Base-by-base conservation (phyloP, 2,797 vertebrate genomes). In the Sus cebifrons region DNA sequence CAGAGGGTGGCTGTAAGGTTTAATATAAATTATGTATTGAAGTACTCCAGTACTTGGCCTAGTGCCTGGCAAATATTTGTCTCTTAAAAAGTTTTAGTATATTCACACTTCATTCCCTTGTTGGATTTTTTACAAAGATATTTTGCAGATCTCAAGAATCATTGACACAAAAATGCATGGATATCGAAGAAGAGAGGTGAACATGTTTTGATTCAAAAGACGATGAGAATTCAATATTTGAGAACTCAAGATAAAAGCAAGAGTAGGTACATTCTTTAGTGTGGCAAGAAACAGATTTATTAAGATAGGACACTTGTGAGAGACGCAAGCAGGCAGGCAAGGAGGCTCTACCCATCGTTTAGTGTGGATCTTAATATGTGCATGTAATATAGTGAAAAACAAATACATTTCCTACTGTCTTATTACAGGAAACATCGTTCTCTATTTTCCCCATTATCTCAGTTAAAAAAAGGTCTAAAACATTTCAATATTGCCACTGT, bases 191-290 rank as follows among this genome's bases (percentile, higher is more conserved):
- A 71, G 16, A 16, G 8, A 91, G 32, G 79, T 5, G 4, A 27
- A 44, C 40, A 85, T 85, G n/a, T 91, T 79, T 91, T 77, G 71
- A 68, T 62, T 60, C 36, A 83, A 77, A 84, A 68, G 18, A 74
- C 15, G 10, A 52, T 36, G 36, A 54, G 64, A 71, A 79, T 56
- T 16, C 58, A 21, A 49, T 65, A 8, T 78, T 77, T 73, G 54
- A 71, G 32, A 90, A 70, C 29, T 86, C 14, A 40, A 64, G 15
- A 70, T 54, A n/a, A 44, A 27, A 70, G 6, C 8, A 58, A 75
- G 3, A 70, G n/a, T 16, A 56, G 25, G 36, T 11, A 70, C 11
- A 6, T 49, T 10, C 44, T 49, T 49, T 78, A 78, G 85, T 44
- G 25, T 85, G 54, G 44, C 44, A 49, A 49, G 44, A 49, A 49